Conservation (phyloP, 1,140 invertebrate genomes). For the Hyles euphorbiae region DNA sequence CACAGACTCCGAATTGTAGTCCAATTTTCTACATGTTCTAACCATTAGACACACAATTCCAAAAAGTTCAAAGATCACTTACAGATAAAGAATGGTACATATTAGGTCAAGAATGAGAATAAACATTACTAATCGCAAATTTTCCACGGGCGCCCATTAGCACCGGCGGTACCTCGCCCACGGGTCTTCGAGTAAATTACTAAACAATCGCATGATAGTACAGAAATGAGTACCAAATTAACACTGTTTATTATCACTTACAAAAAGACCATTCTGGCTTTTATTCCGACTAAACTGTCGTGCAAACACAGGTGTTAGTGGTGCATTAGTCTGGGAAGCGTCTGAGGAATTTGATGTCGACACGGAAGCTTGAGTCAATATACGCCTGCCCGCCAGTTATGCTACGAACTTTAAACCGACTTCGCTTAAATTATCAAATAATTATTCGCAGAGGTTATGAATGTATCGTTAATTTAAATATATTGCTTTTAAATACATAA, state of each 20-base stretch:
- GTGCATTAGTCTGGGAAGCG: background rate
- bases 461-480: too few species aligned
- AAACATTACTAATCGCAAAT: background rate
- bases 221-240: conserved; percentile 6
- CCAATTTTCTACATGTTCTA: too few species aligned
- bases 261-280: conserved; percentile 2
- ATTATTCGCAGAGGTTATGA: too few species aligned
- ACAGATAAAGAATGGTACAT: too few species aligned
- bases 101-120: background rate
- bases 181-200: background rate
- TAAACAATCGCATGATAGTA: conserved; percentile 1
- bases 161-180: background rate
- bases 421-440: too few species aligned
- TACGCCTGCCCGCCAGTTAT: too few species aligned
- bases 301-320: conserved; percentile 6
- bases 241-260: conserved; percentile 6
- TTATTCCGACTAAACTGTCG: conserved; percentile 8
- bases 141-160: background rate
- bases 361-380: background rate
- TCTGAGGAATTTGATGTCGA: too few species aligned
- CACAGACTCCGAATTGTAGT: too few species aligned
- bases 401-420: too few species aligned
- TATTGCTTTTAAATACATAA: too few species aligned
- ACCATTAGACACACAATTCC: too few species aligned
- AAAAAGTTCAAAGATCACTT: too few species aligned